Evolutionary conservation across 2,888 invertebrate species (phyloP).

Genomic region (Lomographa bimaculata): DNA sequence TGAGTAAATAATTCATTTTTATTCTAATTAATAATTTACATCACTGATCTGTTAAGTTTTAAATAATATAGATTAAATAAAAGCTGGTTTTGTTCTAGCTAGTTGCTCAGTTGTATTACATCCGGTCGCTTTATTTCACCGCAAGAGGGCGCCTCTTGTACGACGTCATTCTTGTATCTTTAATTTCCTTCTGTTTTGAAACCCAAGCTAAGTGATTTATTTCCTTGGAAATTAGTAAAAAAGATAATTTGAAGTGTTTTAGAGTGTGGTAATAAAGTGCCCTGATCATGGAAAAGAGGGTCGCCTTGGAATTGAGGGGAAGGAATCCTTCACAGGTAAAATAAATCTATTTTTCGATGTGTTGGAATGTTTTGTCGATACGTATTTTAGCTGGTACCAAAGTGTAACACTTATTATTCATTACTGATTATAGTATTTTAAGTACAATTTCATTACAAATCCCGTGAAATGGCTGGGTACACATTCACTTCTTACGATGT

Average conservation of each 20-base stretch:
- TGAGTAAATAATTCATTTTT: too few species aligned
- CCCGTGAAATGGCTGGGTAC: slow-evolving; percentile 17
- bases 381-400: slow-evolving; percentile 71
- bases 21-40: too few species aligned
- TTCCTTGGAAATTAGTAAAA: slow-evolving; percentile 68
- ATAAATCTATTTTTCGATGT: slow-evolving; percentile 61
- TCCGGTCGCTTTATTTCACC: slow-evolving; percentile 62
- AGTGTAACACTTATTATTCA: slow-evolving; percentile 52
- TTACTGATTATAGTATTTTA: slow-evolving; percentile 21
- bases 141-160: slow-evolving; percentile 72
- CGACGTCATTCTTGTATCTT: slow-evolving; percentile 82
- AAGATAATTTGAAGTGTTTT: slow-evolving; percentile 57
- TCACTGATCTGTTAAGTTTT: not conserved
- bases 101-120: slow-evolving; percentile 49
- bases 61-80: not conserved
- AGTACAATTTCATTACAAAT: slow-evolving; percentile 12
- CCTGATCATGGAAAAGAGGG: slow-evolving; percentile 94
- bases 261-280: slow-evolving; percentile 54
- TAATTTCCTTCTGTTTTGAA: slow-evolving; percentile 85
- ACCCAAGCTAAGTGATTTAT: slow-evolving; percentile 82
- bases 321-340: slow-evolving; percentile 95
- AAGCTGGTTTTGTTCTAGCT: slow-evolving; percentile 1
- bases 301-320: slow-evolving; percentile 97
- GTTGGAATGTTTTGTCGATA: slow-evolving; percentile 83
- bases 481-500: slow-evolving; percentile 58